These are phyloP conservation scores for Sminthurinus signatus DNA, from an alignment of 1,140 invertebrate genomes.

Conservation along the genomic window DNA sequence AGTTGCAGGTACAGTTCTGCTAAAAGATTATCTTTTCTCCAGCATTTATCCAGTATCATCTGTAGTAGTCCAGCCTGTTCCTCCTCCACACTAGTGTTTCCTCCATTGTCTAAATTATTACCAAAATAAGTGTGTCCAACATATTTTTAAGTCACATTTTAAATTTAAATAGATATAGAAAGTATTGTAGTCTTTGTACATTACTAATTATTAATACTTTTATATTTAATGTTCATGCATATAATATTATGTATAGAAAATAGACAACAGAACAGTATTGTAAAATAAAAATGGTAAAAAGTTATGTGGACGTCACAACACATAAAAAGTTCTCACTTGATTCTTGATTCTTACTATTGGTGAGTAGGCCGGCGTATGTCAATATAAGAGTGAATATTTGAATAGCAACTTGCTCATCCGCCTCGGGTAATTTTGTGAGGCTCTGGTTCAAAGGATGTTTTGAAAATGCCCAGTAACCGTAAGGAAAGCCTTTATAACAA, in stretches of 20 bases:
- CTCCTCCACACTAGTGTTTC: conserved; percentile 57
- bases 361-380: conserved; percentile 74
- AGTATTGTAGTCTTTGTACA: no score
- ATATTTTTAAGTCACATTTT: no score
- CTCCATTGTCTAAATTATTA: conserved; percentile 2
- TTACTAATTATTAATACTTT: no score
- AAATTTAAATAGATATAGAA: no score
- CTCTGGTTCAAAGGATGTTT: conserved; percentile 70
- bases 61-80: conserved; percentile 84
- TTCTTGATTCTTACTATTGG: conserved; percentile 52
- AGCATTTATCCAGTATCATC: conserved; percentile 77
- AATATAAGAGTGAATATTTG: conserved; percentile 68
- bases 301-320: not conserved
- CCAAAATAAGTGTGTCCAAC: not conserved
- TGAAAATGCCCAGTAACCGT: conserved; percentile 84
- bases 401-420: conserved; percentile 75
- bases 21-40: conserved; percentile 77
- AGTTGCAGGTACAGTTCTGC: conserved; percentile 89
- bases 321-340: not conserved
- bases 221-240: no score
- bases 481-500: conserved; percentile 78
- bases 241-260: no score
- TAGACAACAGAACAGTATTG: no score
- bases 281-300: no score
- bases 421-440: conserved; percentile 73